Conservation (phyloP, 2,888 invertebrate species). For the Eumacrocentrus americanus region DNA sequence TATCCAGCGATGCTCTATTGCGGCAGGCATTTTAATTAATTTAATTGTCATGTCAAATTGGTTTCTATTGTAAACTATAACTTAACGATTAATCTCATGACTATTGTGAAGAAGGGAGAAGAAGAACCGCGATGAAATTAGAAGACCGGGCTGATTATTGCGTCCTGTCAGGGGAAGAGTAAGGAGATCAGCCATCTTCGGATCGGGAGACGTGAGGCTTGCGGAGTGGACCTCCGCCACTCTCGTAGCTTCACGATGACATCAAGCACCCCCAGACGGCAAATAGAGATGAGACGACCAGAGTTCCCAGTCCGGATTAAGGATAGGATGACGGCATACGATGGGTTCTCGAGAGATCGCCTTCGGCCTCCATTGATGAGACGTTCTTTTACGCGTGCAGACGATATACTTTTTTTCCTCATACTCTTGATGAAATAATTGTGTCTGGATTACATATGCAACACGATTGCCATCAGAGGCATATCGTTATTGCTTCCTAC, state of each 20-base stretch:
- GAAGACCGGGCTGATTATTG: slow-evolving; percentile 14
- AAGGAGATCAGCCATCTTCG: slow-evolving; percentile 9
- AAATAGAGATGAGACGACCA: slow-evolving; percentile 16
- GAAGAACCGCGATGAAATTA: slow-evolving; percentile 11
- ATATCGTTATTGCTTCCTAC: slow-evolving; percentile 1
- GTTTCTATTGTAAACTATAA: slow-evolving; percentile 52
- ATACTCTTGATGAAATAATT: slow-evolving; percentile 25
- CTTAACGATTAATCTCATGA: slow-evolving; percentile 52
- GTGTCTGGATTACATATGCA: slow-evolving; percentile 12
- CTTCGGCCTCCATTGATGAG: slow-evolving; percentile 9
- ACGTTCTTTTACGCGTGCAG: slow-evolving; percentile 18
- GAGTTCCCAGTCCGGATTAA: slow-evolving; percentile 12
- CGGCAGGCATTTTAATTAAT: slow-evolving; percentile 56
- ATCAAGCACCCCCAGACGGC: slow-evolving; percentile 6
- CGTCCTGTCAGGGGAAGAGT: not conserved
- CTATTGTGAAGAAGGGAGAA: slow-evolving; percentile 13
- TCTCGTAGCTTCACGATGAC: slow-evolving; percentile 7
- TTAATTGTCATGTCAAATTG: slow-evolving; percentile 55
- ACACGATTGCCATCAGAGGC: slow-evolving; percentile 10
- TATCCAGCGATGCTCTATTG: slow-evolving; percentile 60
- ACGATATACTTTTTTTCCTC: slow-evolving; percentile 18
- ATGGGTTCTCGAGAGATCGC: slow-evolving; percentile 9
- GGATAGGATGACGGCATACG: slow-evolving; percentile 14
- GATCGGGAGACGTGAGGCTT: not conserved
- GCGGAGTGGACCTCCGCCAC: not conserved